These are phyloP conservation scores for Eupeodes luniger DNA, from an alignment of 2,888 invertebrate genomes.

Conservation along the genomic window DNA sequence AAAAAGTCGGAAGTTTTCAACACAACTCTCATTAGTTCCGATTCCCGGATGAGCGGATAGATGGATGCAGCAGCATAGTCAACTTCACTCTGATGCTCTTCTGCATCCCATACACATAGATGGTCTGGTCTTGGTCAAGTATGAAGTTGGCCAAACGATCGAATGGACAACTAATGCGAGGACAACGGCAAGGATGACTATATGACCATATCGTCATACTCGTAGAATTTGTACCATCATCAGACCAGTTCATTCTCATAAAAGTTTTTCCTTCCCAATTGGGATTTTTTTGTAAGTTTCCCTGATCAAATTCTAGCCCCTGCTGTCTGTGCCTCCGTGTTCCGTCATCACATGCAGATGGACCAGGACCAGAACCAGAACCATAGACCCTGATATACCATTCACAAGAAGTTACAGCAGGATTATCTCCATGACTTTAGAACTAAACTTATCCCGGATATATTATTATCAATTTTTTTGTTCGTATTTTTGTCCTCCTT, in stretches of 20 bases:
- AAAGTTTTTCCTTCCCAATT: slow-evolving; percentile 68
- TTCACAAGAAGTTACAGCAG: slow-evolving; percentile 65
- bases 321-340: slow-evolving; percentile 19
- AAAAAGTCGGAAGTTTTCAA: slow-evolving; percentile 78
- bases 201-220: not conserved
- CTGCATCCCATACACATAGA: slow-evolving; percentile 30
- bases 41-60: slow-evolving; percentile 74
- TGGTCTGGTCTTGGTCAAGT: slow-evolving; percentile 47
- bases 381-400: slow-evolving; percentile 29
- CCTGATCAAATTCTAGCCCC: slow-evolving; percentile 39
- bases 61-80: slow-evolving; percentile 56
- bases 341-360: slow-evolving; percentile 73
- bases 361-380: slow-evolving; percentile 20
- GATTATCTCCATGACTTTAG: slow-evolving; percentile 72
- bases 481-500: not conserved
- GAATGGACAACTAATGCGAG: slow-evolving; percentile 25
- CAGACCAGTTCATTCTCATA: slow-evolving; percentile 58
- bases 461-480: slow-evolving; percentile 51
- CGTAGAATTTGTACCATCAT: slow-evolving; percentile 50
- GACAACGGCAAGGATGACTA: slow-evolving; percentile 20
- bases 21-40: slow-evolving; percentile 76
- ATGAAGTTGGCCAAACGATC: slow-evolving; percentile 55
- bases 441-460: slow-evolving; percentile 68
- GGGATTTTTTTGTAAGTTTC: slow-evolving; percentile 65
- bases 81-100: not conserved